A percentile compares a stretch with the other conserved stretches of the same genome.
These are phyloP conservation scores for Andrena bicolor DNA, from an alignment of 2,888 invertebrate species.

Conservation along the genomic window DNA sequence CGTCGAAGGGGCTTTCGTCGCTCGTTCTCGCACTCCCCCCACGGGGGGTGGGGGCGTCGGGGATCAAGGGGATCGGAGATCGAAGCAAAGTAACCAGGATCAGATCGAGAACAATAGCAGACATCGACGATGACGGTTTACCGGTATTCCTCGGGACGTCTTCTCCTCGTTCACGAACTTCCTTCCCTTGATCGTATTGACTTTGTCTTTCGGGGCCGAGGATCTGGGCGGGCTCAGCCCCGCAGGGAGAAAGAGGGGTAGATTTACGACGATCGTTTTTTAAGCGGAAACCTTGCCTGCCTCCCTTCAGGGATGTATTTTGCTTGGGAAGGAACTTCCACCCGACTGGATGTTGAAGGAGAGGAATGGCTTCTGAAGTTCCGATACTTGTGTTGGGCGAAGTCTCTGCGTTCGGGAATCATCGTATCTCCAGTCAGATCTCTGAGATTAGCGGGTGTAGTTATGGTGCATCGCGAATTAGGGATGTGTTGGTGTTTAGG, in stretches of 20 bases:
- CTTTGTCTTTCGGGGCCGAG: slow-evolving; percentile 45
- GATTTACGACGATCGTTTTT: slow-evolving; percentile 55
- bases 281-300: neutral
- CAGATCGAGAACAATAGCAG: slow-evolving; percentile 56
- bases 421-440: no score
- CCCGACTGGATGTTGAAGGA: neutral
- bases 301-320: neutral
- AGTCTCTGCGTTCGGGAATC: no score
- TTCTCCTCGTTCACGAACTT: slow-evolving; percentile 19
- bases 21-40: neutral
- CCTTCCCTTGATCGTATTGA: slow-evolving; percentile 47
- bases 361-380: neutral
- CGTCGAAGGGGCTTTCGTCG: slow-evolving; percentile 1
- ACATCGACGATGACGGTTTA: slow-evolving; percentile 53
- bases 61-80: slow-evolving; percentile 54
- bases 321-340: slow-evolving; percentile 5
- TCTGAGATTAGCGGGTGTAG: no score
- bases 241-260: neutral
- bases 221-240: slow-evolving; percentile 24
- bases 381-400: neutral
- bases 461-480: no score
- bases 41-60: neutral
- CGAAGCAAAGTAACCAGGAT: slow-evolving; percentile 54
- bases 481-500: no score
- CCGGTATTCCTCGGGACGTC: slow-evolving; percentile 48